Base-by-base conservation (phyloP, 2,113 vertebrate species). In the Cathartes aura region DNA sequence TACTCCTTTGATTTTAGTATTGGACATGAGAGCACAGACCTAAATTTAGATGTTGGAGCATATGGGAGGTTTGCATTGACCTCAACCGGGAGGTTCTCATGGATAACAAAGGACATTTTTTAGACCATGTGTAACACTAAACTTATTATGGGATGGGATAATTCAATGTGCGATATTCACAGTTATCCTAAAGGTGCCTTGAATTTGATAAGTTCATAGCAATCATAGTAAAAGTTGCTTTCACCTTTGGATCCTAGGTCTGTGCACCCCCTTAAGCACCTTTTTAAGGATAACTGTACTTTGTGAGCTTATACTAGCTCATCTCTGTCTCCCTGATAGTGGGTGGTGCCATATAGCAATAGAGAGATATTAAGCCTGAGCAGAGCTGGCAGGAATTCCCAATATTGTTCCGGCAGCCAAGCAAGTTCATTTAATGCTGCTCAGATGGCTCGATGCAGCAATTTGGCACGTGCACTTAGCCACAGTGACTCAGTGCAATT, bases 1-100 rank as follows among this genome's bases (percentile, higher is more conserved):
- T 43, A 76, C n/a, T 70, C 50, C 91, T 93, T 94, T 93, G 84
- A 87, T 93, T 97, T 88, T 11, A 5, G 47, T 60, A 93, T 87
- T 1, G 38, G 87, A 82, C 20, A 24, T 79, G 87, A 90, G 78
- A 93, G 72, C 38, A 8, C 4, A 5, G 88, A 78, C 43, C 42
- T 43, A 32, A 56, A 93, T 73, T 70, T 93, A 89, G 86, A 72
- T 62, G 76, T 32, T 13, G 5, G 66, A 75, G 36, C 23, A 14
- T 8, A 55, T 9, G 42, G 68, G 26, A 50, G 32, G 45, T 87
- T 63, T 84, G 53, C 29, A 48, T 22, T 73, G 73, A 79, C 81
- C 90, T 89, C 93, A 81, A 23, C 22, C 53, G 45, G 58, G 64
- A 91, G 70, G 50, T 90, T 95, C 93, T 89, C 93, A 88, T 24